Evolutionary conservation across 2,797 vertebrate genomes (phyloP).

Genomic region (Myotis planiceps): DNA sequence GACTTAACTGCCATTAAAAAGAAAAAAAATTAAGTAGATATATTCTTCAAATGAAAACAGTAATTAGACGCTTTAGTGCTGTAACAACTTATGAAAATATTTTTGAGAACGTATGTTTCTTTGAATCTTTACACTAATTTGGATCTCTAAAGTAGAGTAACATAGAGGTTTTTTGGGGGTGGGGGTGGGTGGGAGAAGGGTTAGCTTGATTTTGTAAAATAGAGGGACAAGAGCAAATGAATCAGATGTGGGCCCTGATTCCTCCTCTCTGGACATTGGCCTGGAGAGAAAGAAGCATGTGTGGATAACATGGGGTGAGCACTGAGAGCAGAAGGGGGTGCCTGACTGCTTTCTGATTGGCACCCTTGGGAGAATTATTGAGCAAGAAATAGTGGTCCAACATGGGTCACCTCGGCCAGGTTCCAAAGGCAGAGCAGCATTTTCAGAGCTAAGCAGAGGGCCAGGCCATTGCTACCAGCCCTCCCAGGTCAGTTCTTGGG

Average conservation of each 20-base stretch:
- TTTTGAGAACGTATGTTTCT: conserved; percentile 26
- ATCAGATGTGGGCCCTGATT: background rate
- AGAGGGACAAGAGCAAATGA: background rate
- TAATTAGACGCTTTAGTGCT: background rate
- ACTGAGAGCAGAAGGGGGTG: background rate
- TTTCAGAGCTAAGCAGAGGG: background rate
- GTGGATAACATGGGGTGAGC: background rate
- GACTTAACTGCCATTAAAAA: background rate
- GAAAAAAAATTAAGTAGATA: background rate
- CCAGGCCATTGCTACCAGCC: background rate
- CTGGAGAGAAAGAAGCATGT: background rate
- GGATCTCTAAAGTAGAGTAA: conserved; percentile 51
- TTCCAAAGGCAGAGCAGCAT: background rate
- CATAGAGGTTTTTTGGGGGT: background rate
- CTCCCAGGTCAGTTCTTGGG: background rate
- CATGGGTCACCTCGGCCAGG: rapidly evolving
- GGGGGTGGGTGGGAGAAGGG: no score
- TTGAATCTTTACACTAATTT: conserved; percentile 28
- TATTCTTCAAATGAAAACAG: background rate
- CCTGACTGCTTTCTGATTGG: background rate
- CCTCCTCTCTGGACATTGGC: background rate
- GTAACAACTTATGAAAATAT: background rate
- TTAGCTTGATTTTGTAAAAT: background rate
- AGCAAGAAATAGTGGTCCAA: background rate
- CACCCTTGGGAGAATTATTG: background rate